Conservation (phyloP, 2,113 vertebrate species). For the Lamprologus speciosus region DNA sequence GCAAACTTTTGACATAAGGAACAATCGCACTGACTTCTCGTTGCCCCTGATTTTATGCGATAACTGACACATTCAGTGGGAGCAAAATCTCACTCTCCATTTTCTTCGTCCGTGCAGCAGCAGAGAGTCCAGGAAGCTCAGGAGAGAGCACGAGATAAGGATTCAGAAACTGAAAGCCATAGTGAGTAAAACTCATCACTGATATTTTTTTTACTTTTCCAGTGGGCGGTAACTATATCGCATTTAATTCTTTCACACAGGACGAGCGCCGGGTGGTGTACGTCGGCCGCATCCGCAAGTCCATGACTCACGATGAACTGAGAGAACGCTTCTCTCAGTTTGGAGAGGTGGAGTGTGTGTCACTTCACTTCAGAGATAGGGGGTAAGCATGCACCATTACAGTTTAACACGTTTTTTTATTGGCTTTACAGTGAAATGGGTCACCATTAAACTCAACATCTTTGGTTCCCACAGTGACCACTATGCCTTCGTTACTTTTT, state of each 20-base stretch:
- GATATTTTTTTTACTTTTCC: not conserved
- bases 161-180: slow-evolving; percentile 68
- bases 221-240: not conserved
- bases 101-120: not conserved
- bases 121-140: slow-evolving; percentile 34
- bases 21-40: not conserved
- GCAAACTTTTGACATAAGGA: fast-evolving
- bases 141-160: slow-evolving; percentile 36
- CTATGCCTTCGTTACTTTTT: slow-evolving; percentile 90
- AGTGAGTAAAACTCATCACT: slow-evolving; percentile 36
- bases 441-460: not conserved
- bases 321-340: slow-evolving; percentile 85
- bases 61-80: not conserved
- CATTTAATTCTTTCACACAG: slow-evolving; percentile 47
- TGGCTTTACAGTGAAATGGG: fast-evolving
- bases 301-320: slow-evolving; percentile 84
- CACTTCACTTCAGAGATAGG: slow-evolving; percentile 82
- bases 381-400: slow-evolving; percentile 31
- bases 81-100: not conserved
- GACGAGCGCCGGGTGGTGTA: slow-evolving; percentile 92
- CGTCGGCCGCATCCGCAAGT: slow-evolving; percentile 83
- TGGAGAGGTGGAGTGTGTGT: slow-evolving; percentile 88
- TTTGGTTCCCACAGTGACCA: slow-evolving; percentile 73
- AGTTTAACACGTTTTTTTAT: not conserved
- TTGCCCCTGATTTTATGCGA: fast-evolving